Conservation (phyloP, 2,113 vertebrate genomes). For the Campylorhamphus procurvoides region DNA sequence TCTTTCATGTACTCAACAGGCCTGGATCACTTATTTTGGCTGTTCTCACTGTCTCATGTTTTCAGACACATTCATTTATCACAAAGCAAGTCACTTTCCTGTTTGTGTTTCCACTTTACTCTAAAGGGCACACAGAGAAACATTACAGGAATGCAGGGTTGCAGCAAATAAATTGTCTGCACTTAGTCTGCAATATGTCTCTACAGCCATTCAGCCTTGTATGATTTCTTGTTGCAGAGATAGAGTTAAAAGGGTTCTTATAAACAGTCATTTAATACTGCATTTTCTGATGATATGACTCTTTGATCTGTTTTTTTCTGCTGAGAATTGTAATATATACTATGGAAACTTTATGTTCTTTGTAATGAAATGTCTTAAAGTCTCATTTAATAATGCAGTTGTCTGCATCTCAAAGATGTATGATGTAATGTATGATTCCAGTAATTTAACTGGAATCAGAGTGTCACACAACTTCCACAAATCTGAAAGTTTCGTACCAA, state of each 20-base stretch:
- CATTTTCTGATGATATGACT: constrained; percentile 6
- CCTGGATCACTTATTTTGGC: constrained; percentile 62
- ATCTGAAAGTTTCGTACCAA: background rate
- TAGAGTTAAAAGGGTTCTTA: constrained; percentile 52
- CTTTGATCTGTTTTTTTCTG: constrained; percentile 37
- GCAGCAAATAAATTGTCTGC: constrained; percentile 67
- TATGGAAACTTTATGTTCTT: background rate
- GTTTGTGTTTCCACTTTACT: constrained; percentile 75
- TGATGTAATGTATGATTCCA: background rate
- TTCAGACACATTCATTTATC: constrained; percentile 72
- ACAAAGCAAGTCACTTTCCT: constrained; percentile 65
- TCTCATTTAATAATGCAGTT: constrained; percentile 8
- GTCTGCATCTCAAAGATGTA: background rate
- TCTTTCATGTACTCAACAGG: constrained; percentile 61
- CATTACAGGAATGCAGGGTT: constrained; percentile 66
- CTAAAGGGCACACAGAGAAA: constrained; percentile 65
- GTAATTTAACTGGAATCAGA: background rate
- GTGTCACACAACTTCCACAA: background rate
- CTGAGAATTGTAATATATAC: background rate
- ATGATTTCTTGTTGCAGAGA: constrained; percentile 41
- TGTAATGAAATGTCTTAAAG: constrained; percentile 24
- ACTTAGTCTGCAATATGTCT: constrained; percentile 51
- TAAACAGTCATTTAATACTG: constrained; percentile 38
- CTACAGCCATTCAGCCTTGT: constrained; percentile 2
- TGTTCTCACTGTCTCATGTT: constrained; percentile 63